Evolutionary conservation across 2,797 vertebrate species (phyloP).

Genomic region (Mormyrus hasselquistii): DNA sequence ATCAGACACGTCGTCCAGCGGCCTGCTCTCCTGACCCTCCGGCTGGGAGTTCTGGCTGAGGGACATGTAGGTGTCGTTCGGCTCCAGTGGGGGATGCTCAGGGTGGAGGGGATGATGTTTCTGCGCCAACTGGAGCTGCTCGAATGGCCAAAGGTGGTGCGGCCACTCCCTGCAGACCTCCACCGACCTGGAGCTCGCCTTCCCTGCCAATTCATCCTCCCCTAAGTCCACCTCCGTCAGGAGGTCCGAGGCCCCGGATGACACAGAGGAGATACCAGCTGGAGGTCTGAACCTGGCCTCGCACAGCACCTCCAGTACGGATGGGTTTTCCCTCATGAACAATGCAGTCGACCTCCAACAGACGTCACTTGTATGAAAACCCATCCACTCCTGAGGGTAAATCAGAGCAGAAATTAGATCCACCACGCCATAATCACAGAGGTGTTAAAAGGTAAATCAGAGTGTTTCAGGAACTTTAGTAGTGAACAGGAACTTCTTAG

Average conservation of each 20-base stretch:
- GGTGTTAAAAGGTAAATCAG: neutral
- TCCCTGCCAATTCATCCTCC: constrained; percentile 22
- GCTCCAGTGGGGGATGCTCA: constrained; percentile 53
- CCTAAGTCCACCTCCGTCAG: neutral
- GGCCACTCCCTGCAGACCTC: constrained; percentile 35
- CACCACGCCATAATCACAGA: neutral
- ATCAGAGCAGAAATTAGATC: constrained; percentile 21
- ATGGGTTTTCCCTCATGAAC: constrained; percentile 59
- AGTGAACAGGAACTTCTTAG: neutral
- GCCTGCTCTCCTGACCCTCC: constrained; percentile 19
- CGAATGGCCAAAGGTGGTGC: constrained; percentile 52
- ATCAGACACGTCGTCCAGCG: constrained; percentile 42
- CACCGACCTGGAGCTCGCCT: constrained; percentile 6
- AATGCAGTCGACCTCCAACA: constrained; percentile 58
- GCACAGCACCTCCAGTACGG: constrained; percentile 72
- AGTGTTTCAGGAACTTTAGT: neutral
- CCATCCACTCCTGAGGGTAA: constrained; percentile 69
- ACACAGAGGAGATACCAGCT: constrained; percentile 36
- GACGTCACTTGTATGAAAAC: constrained; percentile 59
- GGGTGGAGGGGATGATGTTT: constrained; percentile 40
- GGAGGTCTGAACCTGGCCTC: constrained; percentile 53
- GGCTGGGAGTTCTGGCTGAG: constrained; percentile 46
- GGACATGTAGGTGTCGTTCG: constrained; percentile 65
- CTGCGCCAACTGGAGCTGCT: constrained; percentile 48
- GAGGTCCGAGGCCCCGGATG: constrained; percentile 36